Base-by-base conservation (phyloP, 2,113 vertebrate genomes). In the Cichladusa arquata region DNA sequence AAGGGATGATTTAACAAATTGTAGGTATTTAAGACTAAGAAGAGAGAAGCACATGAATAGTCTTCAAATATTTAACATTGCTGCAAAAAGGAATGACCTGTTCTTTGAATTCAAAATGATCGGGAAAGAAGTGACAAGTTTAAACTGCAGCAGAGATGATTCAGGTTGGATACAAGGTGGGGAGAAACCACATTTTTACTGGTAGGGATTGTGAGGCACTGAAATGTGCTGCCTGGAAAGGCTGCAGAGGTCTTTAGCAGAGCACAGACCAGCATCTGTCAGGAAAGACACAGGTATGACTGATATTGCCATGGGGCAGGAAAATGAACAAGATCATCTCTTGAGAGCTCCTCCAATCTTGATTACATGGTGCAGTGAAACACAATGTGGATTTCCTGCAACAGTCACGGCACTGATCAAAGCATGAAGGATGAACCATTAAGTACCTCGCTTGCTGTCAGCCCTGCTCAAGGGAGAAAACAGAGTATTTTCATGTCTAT, bases 321-420 rank as follows among this genome's bases (percentile, higher is more conserved):
- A 91, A 88, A 86, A 88, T 28, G 47, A 94, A 88, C 38, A 48
- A 50, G 45, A 40, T 42, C 12, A 38, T 66, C 76, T 80, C 67
- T 44, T 28, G 33, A 88, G 92, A 83, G 47, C 40, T 86, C 76
- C 36, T 86, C 88, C 82, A 83, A 47, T 54, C 76, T 36, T 77
- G 86, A 65, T 80, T 92, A 92, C 47, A 72, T 18, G 54, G 70
- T 38, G 48, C 71, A 94, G 45, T 45, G 64, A 88, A 96, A 94
- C 53, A 81, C 73, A 81, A 28, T 4, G 48, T 69, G 86, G 91
- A 69, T 95, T 96, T 95, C 87, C 93, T 66, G 57, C 71, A 81
- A 44, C n/a, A 66, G 62, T 13, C 76, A 86, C 20, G 73, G 64
- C 66, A 31, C 61, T 11, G 12, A 77, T 29, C 9, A 29, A 3